Percentiles rank a stretch among this genome's conserved stretches.
These are phyloP conservation scores for Papilio gigon DNA, from an alignment of 2,888 invertebrate genomes.

Conservation along the genomic window DNA sequence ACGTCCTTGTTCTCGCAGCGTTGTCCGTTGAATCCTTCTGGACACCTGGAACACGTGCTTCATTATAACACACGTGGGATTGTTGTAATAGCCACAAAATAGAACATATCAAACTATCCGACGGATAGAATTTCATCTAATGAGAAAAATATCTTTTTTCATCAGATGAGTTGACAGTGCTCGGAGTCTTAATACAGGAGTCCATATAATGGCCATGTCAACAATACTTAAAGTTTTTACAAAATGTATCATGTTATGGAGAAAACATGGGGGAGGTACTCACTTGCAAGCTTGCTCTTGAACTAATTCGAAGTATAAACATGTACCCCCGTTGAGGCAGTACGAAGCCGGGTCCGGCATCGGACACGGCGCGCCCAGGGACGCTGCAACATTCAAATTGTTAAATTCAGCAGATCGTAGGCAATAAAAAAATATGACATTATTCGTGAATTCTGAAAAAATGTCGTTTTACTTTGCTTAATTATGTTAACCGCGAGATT, in stretches of 20 bases:
- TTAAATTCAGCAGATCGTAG: not conserved
- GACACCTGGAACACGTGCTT: constrained; percentile 84
- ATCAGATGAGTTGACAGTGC: too few species aligned
- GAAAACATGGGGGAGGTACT: constrained; percentile 69
- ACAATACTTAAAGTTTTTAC: not conserved
- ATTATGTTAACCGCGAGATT: too few species aligned
- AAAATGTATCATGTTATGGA: not conserved
- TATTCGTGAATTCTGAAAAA: too few species aligned
- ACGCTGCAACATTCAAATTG: constrained; percentile 57
- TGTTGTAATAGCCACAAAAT: not conserved
- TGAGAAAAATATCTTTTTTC: too few species aligned
- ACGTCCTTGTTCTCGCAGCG: constrained; percentile 91
- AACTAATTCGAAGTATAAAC: constrained; percentile 90
- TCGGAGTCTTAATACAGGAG: not conserved
- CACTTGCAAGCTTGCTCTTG: constrained; percentile 93
- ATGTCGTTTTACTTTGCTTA: too few species aligned
- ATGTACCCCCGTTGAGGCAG: constrained; percentile 94
- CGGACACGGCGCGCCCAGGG: constrained; percentile 85
- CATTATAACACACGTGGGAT: constrained; percentile 2
- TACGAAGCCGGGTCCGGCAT: constrained; percentile 85
- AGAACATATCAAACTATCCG: not conserved
- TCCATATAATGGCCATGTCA: not conserved
- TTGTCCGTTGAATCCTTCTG: constrained; percentile 89
- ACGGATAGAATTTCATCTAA: too few species aligned
- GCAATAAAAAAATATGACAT: too few species aligned